Conservation (phyloP, 92 coral and sea anemone species). For the Phenganax stokvisi region DNA sequence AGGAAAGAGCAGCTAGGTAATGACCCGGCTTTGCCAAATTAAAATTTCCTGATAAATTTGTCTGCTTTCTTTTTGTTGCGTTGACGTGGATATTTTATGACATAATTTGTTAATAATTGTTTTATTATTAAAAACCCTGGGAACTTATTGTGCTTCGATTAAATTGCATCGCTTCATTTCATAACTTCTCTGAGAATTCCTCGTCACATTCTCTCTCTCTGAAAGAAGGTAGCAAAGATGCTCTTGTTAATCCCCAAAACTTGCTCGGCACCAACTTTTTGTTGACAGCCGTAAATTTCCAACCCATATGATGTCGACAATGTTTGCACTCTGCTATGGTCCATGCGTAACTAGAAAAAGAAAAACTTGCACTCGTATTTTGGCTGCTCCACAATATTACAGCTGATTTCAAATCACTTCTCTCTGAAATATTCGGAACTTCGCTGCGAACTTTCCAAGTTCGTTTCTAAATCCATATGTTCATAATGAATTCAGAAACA, state of each 20-base stretch:
- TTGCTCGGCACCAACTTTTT: slow-evolving; percentile 77
- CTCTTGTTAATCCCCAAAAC: slow-evolving; percentile 98
- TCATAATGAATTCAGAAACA: too few species aligned
- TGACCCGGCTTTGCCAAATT: too few species aligned
- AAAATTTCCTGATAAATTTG: too few species aligned
- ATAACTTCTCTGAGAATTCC: neutral
- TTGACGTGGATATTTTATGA: too few species aligned
- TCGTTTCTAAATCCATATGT: too few species aligned
- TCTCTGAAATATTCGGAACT: too few species aligned
- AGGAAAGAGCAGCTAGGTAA: too few species aligned
- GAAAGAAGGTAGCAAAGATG: slow-evolving; percentile 78
- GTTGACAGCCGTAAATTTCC: slow-evolving; percentile 91
- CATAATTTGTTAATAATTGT: too few species aligned
- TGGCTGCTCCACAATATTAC: neutral
- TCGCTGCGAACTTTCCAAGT: too few species aligned
- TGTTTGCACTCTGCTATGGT: slow-evolving; percentile 95
- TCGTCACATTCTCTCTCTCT: slow-evolving; percentile 48
- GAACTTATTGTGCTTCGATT: neutral
- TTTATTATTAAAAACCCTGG: neutral
- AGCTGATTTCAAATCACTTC: too few species aligned
- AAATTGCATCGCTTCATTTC: neutral
- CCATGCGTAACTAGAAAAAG: slow-evolving; percentile 78
- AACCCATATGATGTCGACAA: slow-evolving; percentile 81
- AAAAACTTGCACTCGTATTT: neutral
- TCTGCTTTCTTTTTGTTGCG: too few species aligned